Conservation (phyloP, 2,888 invertebrate species). For the Aphrophora alni region DNA sequence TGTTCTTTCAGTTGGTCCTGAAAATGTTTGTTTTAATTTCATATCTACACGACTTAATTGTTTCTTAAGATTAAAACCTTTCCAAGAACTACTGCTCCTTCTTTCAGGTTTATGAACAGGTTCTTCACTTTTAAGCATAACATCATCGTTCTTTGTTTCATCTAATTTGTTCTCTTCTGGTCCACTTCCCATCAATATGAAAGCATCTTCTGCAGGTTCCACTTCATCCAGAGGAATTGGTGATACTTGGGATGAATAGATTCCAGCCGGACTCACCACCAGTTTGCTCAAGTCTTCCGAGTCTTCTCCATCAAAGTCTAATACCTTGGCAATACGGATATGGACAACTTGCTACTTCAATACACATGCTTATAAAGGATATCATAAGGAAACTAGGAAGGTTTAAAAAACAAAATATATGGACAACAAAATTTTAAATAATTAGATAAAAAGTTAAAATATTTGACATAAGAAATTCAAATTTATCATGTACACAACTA, state of each 20-base stretch:
- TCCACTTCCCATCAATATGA: constrained; percentile 25
- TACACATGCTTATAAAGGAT: constrained; percentile 11
- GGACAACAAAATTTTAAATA: background rate
- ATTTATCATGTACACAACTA: no score
- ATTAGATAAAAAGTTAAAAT: background rate
- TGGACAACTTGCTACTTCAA: constrained; percentile 10
- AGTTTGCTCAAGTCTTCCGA: constrained; percentile 40
- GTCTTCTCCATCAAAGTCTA: constrained; percentile 46
- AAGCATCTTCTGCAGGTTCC: constrained; percentile 50
- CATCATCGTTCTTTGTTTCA: constrained; percentile 25
- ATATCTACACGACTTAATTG: constrained; percentile 81
- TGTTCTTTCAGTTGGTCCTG: constrained; percentile 59
- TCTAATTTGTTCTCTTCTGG: constrained; percentile 2
- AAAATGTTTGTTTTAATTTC: constrained; percentile 72
- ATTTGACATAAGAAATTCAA: no score
- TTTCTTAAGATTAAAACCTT: constrained; percentile 79
- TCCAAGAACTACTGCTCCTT: constrained; percentile 62
- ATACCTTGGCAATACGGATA: constrained; percentile 45
- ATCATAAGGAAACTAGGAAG: background rate
- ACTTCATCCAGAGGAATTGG: constrained; percentile 45
- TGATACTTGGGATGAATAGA: constrained; percentile 45
- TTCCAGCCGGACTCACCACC: constrained; percentile 32
- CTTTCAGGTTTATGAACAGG: constrained; percentile 39
- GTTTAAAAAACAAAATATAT: background rate
- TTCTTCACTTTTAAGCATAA: constrained; percentile 16